Base-by-base conservation (phyloP, 2,888 invertebrate genomes). In the Tipula confusa region DNA sequence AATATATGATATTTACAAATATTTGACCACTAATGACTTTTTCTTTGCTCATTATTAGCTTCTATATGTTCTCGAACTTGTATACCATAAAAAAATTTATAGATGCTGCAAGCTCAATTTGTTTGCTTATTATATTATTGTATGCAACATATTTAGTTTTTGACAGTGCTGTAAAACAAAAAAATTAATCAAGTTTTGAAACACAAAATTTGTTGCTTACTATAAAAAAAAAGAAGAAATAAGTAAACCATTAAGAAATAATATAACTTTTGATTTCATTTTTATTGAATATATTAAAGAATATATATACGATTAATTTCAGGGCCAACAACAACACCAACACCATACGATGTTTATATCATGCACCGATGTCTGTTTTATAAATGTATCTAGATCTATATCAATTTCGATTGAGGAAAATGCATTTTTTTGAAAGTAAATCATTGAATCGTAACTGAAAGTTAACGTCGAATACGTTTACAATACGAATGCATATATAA, bases 21-120 rank as follows among this genome's bases (percentile, higher is more conserved):
- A 64, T 64, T 64, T 64, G 64, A 64, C 64, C 64, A 64, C 64
- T 64, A 64, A 64, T 64, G 24, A 64, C 64, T 64, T 64, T 64
- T 43, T 64, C 24, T 64, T 64, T 24, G 64, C 64, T 64, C 64
- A 24, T 64, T 64, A 64, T 43, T 43, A 43, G 3, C 15, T 18
- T 15, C 15, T 64, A 24, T n/a, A n/a, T 43, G 43, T 4, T 43
- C 3, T 15, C 15, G 4, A 15, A 15, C 1, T 9, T 2, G 33
- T 43, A 43, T 15, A 15, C 43, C n/a, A 43, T 11, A 5, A n/a
- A n/a, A n/a, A n/a, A 33, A 1, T 43, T 6, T 43, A 43, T 43
- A 15, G 24, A 24, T 24, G 64, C 9, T 64, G 64, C n/a, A n/a
- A 64, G 64, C 64, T 24, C 24, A 18, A 64, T 64, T 13, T 64